Evolutionary conservation across 2,888 invertebrate genomes (phyloP).

Genomic region (Sclerodermus sp.): DNA sequence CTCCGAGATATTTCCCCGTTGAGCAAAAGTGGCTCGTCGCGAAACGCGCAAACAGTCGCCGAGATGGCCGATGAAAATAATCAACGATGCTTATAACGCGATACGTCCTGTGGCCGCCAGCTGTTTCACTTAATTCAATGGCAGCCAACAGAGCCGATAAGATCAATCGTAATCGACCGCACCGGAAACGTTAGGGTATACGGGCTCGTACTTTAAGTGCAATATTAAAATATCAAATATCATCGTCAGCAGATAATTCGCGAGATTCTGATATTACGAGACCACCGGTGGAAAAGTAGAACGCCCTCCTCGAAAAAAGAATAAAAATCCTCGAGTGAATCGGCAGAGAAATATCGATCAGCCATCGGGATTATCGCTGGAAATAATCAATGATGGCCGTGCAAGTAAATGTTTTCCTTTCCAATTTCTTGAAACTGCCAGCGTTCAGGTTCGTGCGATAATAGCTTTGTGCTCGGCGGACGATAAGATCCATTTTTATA

Average conservation of each 20-base stretch:
- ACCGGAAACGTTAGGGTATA: not conserved
- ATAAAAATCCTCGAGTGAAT: not conserved
- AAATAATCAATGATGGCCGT: too few relatives aligned
- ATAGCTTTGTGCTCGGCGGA: too few relatives aligned
- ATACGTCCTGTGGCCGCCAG: not conserved
- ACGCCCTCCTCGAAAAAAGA: not conserved
- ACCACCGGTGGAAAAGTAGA: not conserved
- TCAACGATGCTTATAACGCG: not conserved
- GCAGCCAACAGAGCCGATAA: not conserved
- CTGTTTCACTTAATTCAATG: not conserved
- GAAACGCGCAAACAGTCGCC: not conserved
- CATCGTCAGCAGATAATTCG: not conserved
- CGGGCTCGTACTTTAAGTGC: not conserved
- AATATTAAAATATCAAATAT: not conserved
- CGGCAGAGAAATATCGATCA: not conserved
- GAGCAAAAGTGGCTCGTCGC: not conserved
- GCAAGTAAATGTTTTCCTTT: too few relatives aligned
- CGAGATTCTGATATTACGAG: not conserved
- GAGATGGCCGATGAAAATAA: not conserved
- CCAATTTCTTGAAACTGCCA: too few relatives aligned
- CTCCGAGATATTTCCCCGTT: not conserved
- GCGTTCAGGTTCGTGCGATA: too few relatives aligned
- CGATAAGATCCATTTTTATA: too few relatives aligned
- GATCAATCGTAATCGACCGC: not conserved
- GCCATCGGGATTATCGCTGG: too few relatives aligned